A percentile compares a stretch with the other conserved stretches of the same genome.
These are phyloP conservation scores for Drosophila fulvimacula DNA, from an alignment of 2,888 invertebrate genomes.

Conservation along the genomic window DNA sequence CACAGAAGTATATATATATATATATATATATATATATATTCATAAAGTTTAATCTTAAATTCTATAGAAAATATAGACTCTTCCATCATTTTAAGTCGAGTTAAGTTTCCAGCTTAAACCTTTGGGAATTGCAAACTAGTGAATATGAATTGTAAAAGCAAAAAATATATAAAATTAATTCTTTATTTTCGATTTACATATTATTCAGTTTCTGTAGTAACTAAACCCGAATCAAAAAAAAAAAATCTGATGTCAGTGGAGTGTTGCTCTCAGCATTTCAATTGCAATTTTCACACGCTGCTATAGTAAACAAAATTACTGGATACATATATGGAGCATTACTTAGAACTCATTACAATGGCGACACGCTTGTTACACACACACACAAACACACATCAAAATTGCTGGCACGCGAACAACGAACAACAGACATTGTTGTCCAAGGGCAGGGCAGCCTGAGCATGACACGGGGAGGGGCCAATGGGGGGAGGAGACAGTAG, in stretches of 20 bases:
- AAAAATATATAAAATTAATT: no score
- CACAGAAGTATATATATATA: no score
- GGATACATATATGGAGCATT: constrained; percentile 29
- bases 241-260: not conserved
- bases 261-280: constrained; percentile 11
- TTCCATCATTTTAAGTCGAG: no score
- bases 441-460: constrained; percentile 3
- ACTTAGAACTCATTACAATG: constrained; percentile 37
- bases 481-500: constrained; percentile 6
- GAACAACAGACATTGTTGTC: constrained; percentile 34
- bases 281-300: constrained; percentile 32
- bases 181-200: no score
- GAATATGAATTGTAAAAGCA: not conserved
- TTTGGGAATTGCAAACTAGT: not conserved
- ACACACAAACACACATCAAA: constrained; percentile 31
- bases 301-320: constrained; percentile 26
- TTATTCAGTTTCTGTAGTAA: not conserved
- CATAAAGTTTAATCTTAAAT: not conserved
- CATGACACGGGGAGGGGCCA: not conserved
- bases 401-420: constrained; percentile 56
- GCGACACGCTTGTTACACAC: constrained; percentile 35
- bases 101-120: not conserved
- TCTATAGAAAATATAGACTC: no score
- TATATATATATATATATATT: not conserved
- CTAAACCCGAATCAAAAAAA: not conserved